Conservation (phyloP, 2,797 vertebrate species). For the Tolypeutes matacus region DNA sequence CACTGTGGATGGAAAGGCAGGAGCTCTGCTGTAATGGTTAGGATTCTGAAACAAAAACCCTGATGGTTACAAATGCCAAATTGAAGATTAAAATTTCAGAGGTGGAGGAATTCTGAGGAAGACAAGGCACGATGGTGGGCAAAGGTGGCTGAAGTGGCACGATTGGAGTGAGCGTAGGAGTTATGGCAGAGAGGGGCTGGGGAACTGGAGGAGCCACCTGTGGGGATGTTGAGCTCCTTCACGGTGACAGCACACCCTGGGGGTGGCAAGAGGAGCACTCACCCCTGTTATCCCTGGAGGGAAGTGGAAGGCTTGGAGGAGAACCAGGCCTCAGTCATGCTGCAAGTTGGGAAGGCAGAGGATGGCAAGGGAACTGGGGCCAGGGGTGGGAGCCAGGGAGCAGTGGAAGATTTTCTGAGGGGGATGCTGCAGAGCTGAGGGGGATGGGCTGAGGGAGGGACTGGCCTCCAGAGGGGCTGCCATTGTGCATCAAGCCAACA, state of each 20-base stretch:
- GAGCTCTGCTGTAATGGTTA: background rate
- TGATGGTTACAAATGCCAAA: background rate
- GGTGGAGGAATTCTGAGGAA: background rate
- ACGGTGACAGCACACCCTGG: background rate
- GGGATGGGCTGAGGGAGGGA: background rate
- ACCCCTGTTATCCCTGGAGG: too few relatives aligned
- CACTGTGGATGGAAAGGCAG: background rate
- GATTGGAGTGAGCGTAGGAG: too few relatives aligned
- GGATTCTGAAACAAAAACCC: background rate
- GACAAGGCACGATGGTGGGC: background rate
- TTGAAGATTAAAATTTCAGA: background rate
- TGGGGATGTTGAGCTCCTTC: background rate
- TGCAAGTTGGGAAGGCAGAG: background rate
- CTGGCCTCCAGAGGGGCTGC: too few relatives aligned
- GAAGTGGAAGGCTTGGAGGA: background rate
- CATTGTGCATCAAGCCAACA: rapidly evolving
- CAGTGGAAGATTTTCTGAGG: background rate
- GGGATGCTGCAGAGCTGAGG: background rate
- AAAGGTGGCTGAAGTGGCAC: background rate
- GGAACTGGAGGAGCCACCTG: background rate
- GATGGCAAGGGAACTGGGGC: background rate
- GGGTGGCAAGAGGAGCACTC: background rate
- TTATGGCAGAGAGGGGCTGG: background rate
- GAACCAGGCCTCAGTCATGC: too few relatives aligned
- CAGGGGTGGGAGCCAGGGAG: background rate